Percentiles rank a stretch among this genome's conserved stretches.
Evolutionary conservation across 2,797 vertebrate species (phyloP).

Genomic region (Carcharodon carcharias): DNA sequence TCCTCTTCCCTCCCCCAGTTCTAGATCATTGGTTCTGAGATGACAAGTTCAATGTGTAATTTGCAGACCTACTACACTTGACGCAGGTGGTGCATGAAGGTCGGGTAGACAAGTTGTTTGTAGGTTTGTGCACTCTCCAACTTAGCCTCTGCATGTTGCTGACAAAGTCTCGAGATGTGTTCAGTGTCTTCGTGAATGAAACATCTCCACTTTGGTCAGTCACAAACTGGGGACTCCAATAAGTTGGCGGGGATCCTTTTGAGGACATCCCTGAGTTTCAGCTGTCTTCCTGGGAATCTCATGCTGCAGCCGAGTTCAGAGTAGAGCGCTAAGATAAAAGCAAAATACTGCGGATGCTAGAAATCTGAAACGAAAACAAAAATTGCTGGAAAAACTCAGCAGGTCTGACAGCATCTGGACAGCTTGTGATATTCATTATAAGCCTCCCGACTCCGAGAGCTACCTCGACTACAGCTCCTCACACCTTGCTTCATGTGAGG

Average conservation of each 20-base stretch:
- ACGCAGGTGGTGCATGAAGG: background rate
- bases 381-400: too few species aligned
- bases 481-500: too few species aligned
- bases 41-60: background rate
- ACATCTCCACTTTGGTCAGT: background rate
- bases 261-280: background rate
- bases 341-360: too few species aligned
- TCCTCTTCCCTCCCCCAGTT: too few species aligned
- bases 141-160: background rate
- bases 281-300: background rate
- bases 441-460: too few species aligned
- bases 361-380: too few species aligned
- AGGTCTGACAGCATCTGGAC: too few species aligned
- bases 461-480: too few species aligned
- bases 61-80: too few species aligned
- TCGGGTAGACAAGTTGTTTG: background rate
- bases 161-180: background rate
- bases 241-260: background rate
- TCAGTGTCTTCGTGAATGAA: background rate
- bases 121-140: background rate
- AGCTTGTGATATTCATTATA: too few species aligned
- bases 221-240: background rate
- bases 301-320: background rate
- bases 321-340: too few species aligned
- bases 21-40: too few species aligned